Conservation (phyloP, 2,113 vertebrate genomes). For the Halcyon malimbica region DNA sequence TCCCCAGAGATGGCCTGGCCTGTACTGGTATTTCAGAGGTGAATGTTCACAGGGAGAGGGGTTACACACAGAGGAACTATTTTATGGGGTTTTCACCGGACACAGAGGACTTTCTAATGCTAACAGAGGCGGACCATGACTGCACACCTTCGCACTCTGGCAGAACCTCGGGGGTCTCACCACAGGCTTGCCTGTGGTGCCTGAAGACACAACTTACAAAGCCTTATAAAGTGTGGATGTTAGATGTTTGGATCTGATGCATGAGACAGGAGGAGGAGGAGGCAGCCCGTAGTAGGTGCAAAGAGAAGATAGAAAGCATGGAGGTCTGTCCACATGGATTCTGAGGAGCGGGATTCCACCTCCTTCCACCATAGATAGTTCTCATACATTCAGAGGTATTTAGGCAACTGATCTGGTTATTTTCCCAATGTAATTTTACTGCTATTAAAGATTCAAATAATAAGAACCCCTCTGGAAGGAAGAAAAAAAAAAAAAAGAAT, state of each 20-base stretch:
- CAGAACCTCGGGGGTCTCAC: background rate
- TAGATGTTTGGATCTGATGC: background rate
- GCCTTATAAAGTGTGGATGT: rapidly evolving
- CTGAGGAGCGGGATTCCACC: background rate
- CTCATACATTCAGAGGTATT: background rate
- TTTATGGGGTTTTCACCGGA: background rate
- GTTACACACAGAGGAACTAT: background rate
- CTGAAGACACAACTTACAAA: background rate
- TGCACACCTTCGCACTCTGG: background rate
- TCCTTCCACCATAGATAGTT: background rate
- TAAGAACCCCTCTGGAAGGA: background rate
- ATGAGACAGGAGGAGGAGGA: background rate
- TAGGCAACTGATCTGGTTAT: background rate
- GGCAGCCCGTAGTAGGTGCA: rapidly evolving
- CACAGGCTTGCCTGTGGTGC: background rate
- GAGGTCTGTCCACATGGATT: background rate
- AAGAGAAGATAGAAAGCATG: background rate
- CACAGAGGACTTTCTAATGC: background rate
- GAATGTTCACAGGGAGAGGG: background rate
- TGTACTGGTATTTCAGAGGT: background rate
- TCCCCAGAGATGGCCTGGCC: background rate
- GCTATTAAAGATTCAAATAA: background rate
- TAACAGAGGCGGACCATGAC: rapidly evolving
- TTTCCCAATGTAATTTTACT: background rate
- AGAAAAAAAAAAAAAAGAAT: background rate